A percentile compares a stretch with the other conserved stretches of the same genome.
These are phyloP conservation scores for Neogobius melanostomus DNA, from an alignment of 2,113 vertebrate genomes.

Conservation along the genomic window DNA sequence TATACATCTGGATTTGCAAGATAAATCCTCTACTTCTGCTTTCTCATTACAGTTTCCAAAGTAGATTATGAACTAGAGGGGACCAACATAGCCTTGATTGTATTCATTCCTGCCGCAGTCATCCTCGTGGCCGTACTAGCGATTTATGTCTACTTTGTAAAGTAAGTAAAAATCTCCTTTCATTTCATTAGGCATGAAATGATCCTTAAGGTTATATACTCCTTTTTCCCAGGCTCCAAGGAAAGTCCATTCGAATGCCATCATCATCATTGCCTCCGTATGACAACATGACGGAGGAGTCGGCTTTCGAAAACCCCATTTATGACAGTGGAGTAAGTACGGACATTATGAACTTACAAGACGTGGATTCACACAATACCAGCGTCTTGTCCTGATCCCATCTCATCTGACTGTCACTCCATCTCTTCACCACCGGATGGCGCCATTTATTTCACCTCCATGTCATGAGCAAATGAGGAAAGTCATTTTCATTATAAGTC, in stretches of 20 bases:
- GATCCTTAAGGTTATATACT: not conserved
- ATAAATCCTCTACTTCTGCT: not conserved
- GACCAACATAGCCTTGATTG: conserved; percentile 83
- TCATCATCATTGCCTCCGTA: conserved; percentile 80
- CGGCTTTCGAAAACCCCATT: conserved; percentile 92
- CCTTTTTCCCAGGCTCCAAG: conserved; percentile 80
- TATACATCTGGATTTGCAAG: not conserved
- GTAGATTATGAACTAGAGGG: conserved; percentile 79
- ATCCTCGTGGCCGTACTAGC: conserved; percentile 84
- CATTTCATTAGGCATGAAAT: not conserved
- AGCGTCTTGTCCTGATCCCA: conserved; percentile 74
- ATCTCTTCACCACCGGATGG: conserved; percentile 65
- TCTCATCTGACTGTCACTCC: conserved; percentile 32
- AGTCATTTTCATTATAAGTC: not conserved
- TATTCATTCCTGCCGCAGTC: conserved; percentile 86
- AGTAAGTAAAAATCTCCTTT: conserved; percentile 73
- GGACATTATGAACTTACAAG: conserved; percentile 69
- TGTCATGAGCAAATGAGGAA: conserved; percentile 16
- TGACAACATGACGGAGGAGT: conserved; percentile 91
- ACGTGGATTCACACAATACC: conserved; percentile 75
- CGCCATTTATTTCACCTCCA: conserved; percentile 17
- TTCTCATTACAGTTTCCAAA: conserved; percentile 75
- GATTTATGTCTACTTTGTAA: conserved; percentile 90
- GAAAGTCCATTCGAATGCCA: conserved; percentile 84
- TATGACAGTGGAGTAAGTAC: conserved; percentile 96